Percentiles rank a stretch among this genome's conserved stretches.
Evolutionary conservation across 1,140 invertebrate genomes (phyloP).

Genomic region (Oedothorax gibbosus): DNA sequence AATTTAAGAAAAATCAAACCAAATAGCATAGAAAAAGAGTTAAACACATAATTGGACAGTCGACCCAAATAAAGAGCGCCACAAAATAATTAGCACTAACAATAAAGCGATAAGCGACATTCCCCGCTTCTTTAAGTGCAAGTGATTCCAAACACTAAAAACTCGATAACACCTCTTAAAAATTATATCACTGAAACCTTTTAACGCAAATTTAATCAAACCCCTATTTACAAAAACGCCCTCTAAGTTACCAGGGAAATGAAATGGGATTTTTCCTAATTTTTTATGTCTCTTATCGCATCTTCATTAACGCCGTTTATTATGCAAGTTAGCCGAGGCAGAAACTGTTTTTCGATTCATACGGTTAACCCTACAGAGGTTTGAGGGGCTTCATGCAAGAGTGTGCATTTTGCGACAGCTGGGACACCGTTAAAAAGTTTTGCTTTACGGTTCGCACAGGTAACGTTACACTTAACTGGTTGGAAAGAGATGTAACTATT

Average conservation of each 20-base stretch:
- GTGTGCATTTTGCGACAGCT: conserved; percentile 24
- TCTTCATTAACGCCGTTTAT: conserved; percentile 55
- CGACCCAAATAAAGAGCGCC: neutral
- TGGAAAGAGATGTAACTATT: too few species aligned
- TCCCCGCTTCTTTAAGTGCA: neutral
- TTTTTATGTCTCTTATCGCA: conserved; percentile 16
- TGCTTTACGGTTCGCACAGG: conserved; percentile 40
- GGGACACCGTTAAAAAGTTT: conserved; percentile 44
- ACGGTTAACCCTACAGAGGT: neutral
- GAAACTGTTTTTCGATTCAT: conserved; percentile 13
- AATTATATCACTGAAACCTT: conserved; percentile 30
- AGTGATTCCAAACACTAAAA: conserved; percentile 6
- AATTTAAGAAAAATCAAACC: too few species aligned
- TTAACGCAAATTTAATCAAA: conserved; percentile 47
- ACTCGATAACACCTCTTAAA: conserved; percentile 24
- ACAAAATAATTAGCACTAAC: conserved; percentile 25
- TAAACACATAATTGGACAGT: too few species aligned
- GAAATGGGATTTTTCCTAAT: too few species aligned
- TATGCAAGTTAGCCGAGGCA: conserved; percentile 37
- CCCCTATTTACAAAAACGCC: conserved; percentile 10
- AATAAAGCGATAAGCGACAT: conserved; percentile 20
- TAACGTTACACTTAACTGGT: conserved; percentile 36
- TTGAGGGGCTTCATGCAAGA: neutral
- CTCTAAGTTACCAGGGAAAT: neutral
- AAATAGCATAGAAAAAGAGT: too few species aligned